Percentiles rank a stretch among this genome's conserved stretches.
Conservation (phyloP, 1,140 invertebrate genomes). For the Philaenus spumarius region DNA sequence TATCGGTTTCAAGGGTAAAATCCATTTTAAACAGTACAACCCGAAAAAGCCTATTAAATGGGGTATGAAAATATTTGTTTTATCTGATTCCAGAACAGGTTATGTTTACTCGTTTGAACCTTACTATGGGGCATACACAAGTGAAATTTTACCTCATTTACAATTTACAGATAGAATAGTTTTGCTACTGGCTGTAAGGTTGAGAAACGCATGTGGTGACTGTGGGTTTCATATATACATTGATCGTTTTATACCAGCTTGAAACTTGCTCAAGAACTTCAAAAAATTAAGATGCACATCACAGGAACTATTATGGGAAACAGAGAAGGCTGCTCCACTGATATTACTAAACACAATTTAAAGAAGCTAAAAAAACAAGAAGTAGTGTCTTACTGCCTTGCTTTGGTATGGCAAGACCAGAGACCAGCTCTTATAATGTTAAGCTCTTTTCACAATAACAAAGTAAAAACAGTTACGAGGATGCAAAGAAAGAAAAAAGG, state of each 20-base stretch:
- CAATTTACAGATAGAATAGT: too few species aligned
- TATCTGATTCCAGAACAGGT: too few species aligned
- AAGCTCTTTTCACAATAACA: not conserved
- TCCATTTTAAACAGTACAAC: too few species aligned
- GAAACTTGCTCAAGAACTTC: not conserved
- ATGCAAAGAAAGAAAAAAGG: not conserved
- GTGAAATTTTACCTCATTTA: too few species aligned
- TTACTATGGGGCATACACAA: too few species aligned
- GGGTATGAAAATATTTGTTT: too few species aligned
- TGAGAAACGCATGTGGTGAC: not conserved
- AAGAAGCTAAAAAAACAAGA: not conserved
- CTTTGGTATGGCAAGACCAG: not conserved
- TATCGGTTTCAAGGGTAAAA: too few species aligned
- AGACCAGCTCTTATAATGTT: not conserved
- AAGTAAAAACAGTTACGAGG: not conserved
- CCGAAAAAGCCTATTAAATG: too few species aligned
- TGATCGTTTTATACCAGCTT: not conserved
- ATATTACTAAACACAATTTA: not conserved
- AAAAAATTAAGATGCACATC: not conserved
- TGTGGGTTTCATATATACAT: not conserved
- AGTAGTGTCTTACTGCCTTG: not conserved
- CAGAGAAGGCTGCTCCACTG: not conserved
- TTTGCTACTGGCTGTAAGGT: too few species aligned
- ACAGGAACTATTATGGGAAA: not conserved
- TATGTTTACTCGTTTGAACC: too few species aligned